Conservation (phyloP, 2,113 vertebrate species). For the Prionailurus viverrinus region DNA sequence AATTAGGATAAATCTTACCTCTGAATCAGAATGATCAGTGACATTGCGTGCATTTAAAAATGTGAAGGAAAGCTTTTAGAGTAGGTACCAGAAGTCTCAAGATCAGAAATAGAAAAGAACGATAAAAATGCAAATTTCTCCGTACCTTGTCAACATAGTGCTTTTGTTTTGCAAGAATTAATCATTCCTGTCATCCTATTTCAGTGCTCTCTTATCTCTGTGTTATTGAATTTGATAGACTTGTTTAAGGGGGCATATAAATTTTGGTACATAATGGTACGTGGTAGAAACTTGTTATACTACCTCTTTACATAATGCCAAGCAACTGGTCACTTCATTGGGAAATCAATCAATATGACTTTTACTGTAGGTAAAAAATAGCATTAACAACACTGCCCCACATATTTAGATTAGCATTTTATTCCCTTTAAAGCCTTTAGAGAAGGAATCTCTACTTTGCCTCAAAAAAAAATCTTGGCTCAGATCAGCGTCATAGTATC, state of each 20-base stretch:
- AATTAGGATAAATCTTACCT: constrained; percentile 42
- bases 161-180: constrained; percentile 30
- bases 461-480: background rate
- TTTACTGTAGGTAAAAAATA: background rate
- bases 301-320: constrained; percentile 10
- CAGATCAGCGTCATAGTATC: too few relatives aligned
- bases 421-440: background rate
- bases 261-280: constrained; percentile 37
- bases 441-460: background rate
- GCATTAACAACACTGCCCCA: background rate
- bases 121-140: constrained; percentile 51
- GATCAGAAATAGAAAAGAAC: constrained; percentile 41
- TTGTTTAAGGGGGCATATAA: constrained; percentile 7
- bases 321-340: constrained; percentile 42
- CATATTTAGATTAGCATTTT: background rate
- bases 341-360: constrained; percentile 38
- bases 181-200: constrained; percentile 41
- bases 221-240: constrained; percentile 34
- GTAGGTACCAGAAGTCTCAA: background rate
- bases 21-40: constrained; percentile 43
- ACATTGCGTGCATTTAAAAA: background rate
- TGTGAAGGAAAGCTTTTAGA: constrained; percentile 28
- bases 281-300: background rate
- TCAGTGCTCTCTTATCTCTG: background rate
- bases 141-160: constrained; percentile 1